These are phyloP conservation scores for Aselliscus stoliczkanus DNA, from an alignment of 2,797 vertebrate species.

Conservation along the genomic window DNA sequence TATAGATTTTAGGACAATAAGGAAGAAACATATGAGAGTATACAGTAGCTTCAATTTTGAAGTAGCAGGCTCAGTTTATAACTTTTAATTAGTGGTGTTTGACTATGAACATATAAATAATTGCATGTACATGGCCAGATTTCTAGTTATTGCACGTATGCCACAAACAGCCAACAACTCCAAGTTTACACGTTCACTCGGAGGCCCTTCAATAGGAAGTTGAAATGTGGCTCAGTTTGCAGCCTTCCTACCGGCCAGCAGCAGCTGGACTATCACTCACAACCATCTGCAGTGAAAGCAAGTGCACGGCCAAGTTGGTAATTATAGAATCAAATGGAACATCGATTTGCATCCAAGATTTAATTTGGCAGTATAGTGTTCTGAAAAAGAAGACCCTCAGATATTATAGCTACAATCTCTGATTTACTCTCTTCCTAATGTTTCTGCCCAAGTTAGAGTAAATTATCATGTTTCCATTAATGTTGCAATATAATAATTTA, in stretches of 20 bases:
- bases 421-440: not conserved
- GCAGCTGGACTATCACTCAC: constrained; percentile 65
- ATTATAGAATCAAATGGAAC: constrained; percentile 23
- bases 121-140: too few species aligned
- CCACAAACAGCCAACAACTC: not conserved
- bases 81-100: not conserved
- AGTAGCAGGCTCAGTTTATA: not conserved
- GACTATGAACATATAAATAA: not conserved
- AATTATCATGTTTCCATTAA: not conserved
- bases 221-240: constrained; percentile 58
- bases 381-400: not conserved
- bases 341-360: constrained; percentile 56
- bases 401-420: not conserved
- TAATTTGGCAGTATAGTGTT: constrained; percentile 25
- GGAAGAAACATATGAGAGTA: not conserved
- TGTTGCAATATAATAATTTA: not conserved
- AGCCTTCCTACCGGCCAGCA: constrained; percentile 53
- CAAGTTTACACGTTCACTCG: not conserved
- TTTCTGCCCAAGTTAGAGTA: not conserved
- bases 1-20: not conserved
- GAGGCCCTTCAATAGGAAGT: constrained; percentile 14
- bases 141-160: not conserved
- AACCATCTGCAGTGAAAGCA: constrained; percentile 40
- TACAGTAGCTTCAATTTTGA: not conserved
- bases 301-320: constrained; percentile 69